Percentiles rank a stretch among this genome's conserved stretches.
Evolutionary conservation across 2,113 vertebrate genomes (phyloP).

Genomic region (Blennius ocellaris): DNA sequence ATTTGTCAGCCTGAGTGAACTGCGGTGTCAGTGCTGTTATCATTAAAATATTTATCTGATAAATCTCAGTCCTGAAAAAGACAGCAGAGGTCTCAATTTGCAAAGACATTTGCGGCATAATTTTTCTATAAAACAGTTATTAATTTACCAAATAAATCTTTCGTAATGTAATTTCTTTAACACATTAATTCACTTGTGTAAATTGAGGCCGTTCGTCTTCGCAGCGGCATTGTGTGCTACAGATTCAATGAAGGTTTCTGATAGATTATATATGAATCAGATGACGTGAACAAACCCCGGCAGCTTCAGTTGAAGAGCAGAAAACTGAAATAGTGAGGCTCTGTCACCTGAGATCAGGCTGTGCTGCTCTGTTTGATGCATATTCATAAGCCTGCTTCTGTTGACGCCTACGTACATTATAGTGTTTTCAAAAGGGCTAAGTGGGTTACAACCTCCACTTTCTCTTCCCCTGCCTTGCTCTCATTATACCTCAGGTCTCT

Average conservation of each 20-base stretch:
- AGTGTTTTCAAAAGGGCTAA: constrained; percentile 28
- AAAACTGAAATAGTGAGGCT: constrained; percentile 9
- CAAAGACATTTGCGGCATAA: neutral
- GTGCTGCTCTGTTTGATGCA: constrained; percentile 3
- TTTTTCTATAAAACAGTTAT: neutral
- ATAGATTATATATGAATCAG: neutral
- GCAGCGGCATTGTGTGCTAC: neutral
- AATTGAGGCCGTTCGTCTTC: neutral
- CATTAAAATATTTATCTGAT: too few relatives aligned
- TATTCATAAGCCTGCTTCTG: constrained; percentile 21
- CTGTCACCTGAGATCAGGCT: constrained; percentile 11
- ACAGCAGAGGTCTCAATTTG: too few relatives aligned
- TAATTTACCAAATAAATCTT: neutral
- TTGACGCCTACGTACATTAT: constrained; percentile 6
- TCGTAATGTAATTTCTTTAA: neutral
- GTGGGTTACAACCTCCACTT: constrained; percentile 14
- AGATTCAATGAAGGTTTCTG: neutral
- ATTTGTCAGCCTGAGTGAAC: too few relatives aligned
- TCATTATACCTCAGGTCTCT: constrained; percentile 12
- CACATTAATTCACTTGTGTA: neutral
- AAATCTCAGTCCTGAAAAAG: too few relatives aligned
- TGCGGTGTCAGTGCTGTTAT: too few relatives aligned
- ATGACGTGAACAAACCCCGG: neutral
- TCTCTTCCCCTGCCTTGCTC: constrained; percentile 10
- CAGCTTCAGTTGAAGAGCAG: neutral